Evolutionary conservation across 2,797 vertebrate species (phyloP), one percentile per base, ranked within the genome.

Genomic region (Galago senegalensis): DNA sequence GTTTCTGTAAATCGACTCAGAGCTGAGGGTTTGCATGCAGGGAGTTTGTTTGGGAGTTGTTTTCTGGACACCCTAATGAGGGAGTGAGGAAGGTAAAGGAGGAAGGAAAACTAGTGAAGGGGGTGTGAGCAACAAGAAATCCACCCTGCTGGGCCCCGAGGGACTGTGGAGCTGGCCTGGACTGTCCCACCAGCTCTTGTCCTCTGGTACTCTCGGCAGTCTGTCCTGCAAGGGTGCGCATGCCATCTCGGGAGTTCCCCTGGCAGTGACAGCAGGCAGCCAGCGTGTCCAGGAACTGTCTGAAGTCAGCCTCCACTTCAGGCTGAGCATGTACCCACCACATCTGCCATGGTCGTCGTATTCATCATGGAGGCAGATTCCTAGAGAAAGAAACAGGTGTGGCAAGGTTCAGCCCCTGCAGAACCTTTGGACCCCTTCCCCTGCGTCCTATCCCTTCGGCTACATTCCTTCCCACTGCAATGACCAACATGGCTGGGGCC

Each of bases 281-380:
- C 43, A 88, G 65, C 29, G 1, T 4, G 20, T 0, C 31, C 17
- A 13, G 34, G 9, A 3, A 2, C 21, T 8, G 0, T n/a, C 25
- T 14, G 77, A 75, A 37, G 69, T 37, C 53, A 25, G 67, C 58
- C 13, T 20, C 29, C 63, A 34, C 7, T 25, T 3, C 11, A 31
- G n/a, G n/a, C 60, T 63, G 23, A 80, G 20, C n/a, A 34, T 5
- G 21, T 10, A 23, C 20, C 7, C 40, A 43, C 13, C 6, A 40
- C 85, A 10, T 31, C 81, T 27, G 37, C n/a, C 25, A 2, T 17
- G 2, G 2, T 82, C 10, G 5, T 40, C 10, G 7, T 49, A 18
- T 49, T 86, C 43, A 31, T 5, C 7, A 0, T 34, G 0, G 1
- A 69, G 61, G 29, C 20, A n/a, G 37, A 53, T 31, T 63, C 27